phyloP scores from a whole-genome alignment of 2,113 vertebrate genomes.

The Patagioenas fasciata region DNA sequence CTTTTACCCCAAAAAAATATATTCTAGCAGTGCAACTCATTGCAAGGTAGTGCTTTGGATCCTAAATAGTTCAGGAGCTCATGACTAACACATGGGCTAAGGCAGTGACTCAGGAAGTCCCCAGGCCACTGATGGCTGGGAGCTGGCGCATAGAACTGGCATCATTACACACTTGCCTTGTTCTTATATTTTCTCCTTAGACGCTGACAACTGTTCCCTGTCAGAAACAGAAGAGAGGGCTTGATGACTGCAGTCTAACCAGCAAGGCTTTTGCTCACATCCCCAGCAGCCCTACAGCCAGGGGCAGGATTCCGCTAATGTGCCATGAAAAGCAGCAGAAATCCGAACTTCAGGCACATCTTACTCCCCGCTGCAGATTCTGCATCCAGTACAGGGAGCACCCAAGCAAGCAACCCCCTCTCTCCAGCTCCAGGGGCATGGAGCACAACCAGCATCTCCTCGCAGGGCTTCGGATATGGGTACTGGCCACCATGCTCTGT shows the following conservation, averaged over 20 bases:
- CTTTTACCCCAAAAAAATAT: too few species aligned
- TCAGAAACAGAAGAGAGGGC: not conserved
- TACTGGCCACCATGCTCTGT: rapidly evolving
- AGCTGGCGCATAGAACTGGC: not conserved
- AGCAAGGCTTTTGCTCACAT: rapidly evolving
- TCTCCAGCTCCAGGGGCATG: not conserved
- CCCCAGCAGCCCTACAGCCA: not conserved
- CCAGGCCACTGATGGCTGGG: not conserved
- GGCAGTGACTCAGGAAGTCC: slow-evolving; percentile 28
- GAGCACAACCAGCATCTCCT: not conserved
- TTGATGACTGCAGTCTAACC: not conserved
- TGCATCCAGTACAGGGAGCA: not conserved
- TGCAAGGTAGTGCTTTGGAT: not conserved
- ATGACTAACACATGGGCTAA: not conserved
- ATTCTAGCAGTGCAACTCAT: not conserved
- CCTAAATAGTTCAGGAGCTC: not conserved
- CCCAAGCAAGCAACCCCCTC: not conserved
- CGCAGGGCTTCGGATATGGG: rapidly evolving
- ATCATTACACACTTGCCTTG: slow-evolving; percentile 20
- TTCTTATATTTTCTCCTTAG: slow-evolving; percentile 7
- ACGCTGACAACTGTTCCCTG: slow-evolving; percentile 38
- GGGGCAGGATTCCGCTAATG: not conserved
- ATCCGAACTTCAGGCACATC: not conserved
- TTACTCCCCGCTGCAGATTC: not conserved
- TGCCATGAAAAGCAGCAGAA: not conserved